Percentiles rank a stretch among this genome's conserved stretches.
These are phyloP conservation scores for Enteromius treurensis DNA, from an alignment of 2,797 vertebrate genomes.

Conservation along the genomic window DNA sequence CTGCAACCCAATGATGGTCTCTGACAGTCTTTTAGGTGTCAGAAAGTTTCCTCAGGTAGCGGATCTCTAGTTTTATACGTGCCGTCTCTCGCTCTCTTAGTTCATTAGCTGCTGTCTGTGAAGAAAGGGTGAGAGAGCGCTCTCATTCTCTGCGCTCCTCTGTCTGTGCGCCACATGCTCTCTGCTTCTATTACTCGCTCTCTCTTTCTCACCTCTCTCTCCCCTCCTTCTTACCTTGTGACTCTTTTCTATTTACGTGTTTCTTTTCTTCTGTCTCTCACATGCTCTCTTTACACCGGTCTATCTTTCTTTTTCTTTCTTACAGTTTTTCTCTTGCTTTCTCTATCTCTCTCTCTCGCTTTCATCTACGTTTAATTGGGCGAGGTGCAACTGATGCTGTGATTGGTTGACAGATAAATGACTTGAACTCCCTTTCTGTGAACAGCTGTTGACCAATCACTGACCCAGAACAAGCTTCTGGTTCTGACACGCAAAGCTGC, in stretches of 20 bases:
- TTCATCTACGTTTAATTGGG: conserved; percentile 42
- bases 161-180: conserved; percentile 20
- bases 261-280: neutral
- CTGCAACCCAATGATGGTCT: conserved; percentile 5
- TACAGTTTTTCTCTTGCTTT: conserved; percentile 3
- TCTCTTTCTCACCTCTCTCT: conserved; percentile 25
- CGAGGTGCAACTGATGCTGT: conserved; percentile 41
- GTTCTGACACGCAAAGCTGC: conserved; percentile 14
- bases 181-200: conserved; percentile 27
- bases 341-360: conserved; percentile 1
- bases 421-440: conserved; percentile 24
- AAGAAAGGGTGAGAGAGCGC: conserved; percentile 28
- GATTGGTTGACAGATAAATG: conserved; percentile 55
- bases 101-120: conserved; percentile 48
- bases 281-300: conserved; percentile 16
- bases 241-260: conserved; percentile 39
- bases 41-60: conserved; percentile 53
- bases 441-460: conserved; percentile 55
- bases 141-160: conserved; percentile 23
- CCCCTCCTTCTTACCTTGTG: conserved; percentile 21
- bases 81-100: conserved; percentile 35
- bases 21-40: conserved; percentile 10
- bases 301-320: conserved; percentile 17
- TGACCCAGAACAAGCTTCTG: conserved; percentile 20
- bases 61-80: conserved; percentile 31